Evolutionary conservation across 1,140 invertebrate genomes (phyloP), one percentile per base, ranked within the genome.

Genomic region (Neocloeon triangulifer): DNA sequence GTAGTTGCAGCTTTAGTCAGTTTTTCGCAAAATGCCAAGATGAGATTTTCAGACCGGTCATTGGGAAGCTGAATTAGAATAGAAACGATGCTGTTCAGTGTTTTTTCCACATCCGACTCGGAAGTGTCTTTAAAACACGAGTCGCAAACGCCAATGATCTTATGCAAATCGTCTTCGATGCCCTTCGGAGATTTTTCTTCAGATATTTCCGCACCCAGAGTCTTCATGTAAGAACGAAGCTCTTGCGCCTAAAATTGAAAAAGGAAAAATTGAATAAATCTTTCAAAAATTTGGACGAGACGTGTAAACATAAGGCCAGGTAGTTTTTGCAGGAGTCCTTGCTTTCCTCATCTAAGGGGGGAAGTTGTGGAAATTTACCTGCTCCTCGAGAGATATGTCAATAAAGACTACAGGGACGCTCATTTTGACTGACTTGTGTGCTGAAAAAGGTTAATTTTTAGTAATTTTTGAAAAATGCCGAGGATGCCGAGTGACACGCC

Each of bases 81-180:
- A 4, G 86, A 91, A 3, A 94, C 85, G 55, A 95, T 88, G 56
- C 73, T 74, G 63, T 84, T 82, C 0, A 82, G 56, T 30, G 84
- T 74, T 39, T 68, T 69, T 58, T 82, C 78, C 43, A 84, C 73
- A 47, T 82, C 77, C 19, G 49, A 47, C 53, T 82, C 77, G 48
- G 71, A 73, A 2, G 69, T 68, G 47, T 80, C 80, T 45, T 81
- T 79, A 51, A 91, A 91, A 51, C 80, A 86, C 26, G 78, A 66
- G 52, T 91, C 82, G 50, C 82, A 91, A 5, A 86, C 85, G 32
- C 79, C 78, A 46, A 94, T 88, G 39, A 94, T 88, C 55, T 94
- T 85, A 48, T 86, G 77, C 34, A 94, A 59, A 61, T 94, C 85
- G 65, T 86, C 79, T 51, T 88, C 78, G 41, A 89, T 74, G 7